These are phyloP conservation scores for Portunus trituberculatus DNA, from an alignment of 1,140 invertebrate genomes.

Conservation along the genomic window DNA sequence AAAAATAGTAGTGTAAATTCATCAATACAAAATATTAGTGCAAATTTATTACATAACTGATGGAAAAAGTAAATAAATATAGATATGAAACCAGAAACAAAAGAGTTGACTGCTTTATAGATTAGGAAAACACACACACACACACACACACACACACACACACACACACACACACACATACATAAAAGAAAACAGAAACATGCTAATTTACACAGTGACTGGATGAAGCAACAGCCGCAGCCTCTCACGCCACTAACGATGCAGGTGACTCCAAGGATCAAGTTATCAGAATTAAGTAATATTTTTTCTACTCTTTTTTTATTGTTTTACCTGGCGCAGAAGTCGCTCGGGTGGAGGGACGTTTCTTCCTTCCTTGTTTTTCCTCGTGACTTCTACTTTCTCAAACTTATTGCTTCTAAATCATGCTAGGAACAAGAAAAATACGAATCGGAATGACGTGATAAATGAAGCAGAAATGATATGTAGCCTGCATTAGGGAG, in stretches of 20 bases:
- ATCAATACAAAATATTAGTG: too few relatives aligned
- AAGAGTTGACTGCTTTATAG: too few relatives aligned
- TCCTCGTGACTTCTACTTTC: constrained; percentile 67
- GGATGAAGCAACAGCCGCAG: not conserved
- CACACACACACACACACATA: too few relatives aligned
- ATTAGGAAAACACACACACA: not conserved
- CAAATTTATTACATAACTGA: too few relatives aligned
- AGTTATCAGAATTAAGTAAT: not conserved
- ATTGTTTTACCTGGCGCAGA: not conserved
- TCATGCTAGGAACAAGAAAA: constrained; percentile 74
- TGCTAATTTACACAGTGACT: not conserved
- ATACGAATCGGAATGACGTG: constrained; percentile 75
- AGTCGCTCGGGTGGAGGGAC: not conserved
- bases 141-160: not conserved
- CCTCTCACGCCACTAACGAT: not conserved
- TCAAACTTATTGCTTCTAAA: constrained; percentile 76
- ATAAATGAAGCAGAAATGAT: constrained; percentile 76
- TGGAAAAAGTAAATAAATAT: too few relatives aligned
- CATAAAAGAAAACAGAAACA: not conserved
- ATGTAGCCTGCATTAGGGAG: constrained; percentile 73
- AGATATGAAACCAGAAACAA: too few relatives aligned
- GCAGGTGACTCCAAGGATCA: not conserved
- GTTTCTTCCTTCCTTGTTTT: constrained; percentile 58
- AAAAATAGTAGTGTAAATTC: too few relatives aligned
- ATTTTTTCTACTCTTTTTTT: not conserved